Conservation (phyloP, 2,797 vertebrate genomes). For the Amblyopsis hoosieri region DNA sequence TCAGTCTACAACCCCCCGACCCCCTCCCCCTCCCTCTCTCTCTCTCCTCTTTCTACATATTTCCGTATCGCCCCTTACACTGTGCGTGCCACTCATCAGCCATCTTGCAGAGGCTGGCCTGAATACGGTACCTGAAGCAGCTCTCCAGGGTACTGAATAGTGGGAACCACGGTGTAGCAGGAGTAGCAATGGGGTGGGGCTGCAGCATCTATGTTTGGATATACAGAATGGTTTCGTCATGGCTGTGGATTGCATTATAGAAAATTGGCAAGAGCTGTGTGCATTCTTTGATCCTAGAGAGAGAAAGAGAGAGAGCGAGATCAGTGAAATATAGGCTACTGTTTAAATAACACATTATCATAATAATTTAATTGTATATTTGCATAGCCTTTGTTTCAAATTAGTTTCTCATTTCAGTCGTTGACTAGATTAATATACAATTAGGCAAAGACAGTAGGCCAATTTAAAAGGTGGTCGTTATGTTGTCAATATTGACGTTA, state of each 20-base stretch:
- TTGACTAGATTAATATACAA: neutral
- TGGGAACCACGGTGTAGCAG: conserved; percentile 57
- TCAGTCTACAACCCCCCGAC: conserved; percentile 6
- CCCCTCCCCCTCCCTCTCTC: neutral
- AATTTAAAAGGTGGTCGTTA: conserved; percentile 20
- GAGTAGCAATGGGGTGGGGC: conserved; percentile 37
- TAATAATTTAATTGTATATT: neutral
- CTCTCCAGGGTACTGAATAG: conserved; percentile 83
- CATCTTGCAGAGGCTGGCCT: conserved; percentile 60
- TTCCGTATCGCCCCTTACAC: conserved; percentile 48
- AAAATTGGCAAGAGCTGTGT: conserved; percentile 50
- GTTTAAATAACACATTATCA: neutral
- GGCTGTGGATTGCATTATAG: conserved; percentile 37
- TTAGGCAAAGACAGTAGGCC: conserved; percentile 1
- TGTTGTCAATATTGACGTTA: conserved; percentile 60
- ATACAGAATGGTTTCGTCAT: conserved; percentile 58
- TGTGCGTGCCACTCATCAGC: conserved; percentile 64
- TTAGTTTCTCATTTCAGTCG: too few relatives aligned
- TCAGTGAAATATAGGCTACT: neutral
- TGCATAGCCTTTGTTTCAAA: neutral
- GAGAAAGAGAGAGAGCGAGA: neutral
- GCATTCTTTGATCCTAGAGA: conserved; percentile 16
- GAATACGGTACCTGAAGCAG: conserved; percentile 71
- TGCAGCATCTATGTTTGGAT: conserved; percentile 62
- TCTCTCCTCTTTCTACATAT: conserved; percentile 37